Base-by-base conservation (phyloP, 2,888 invertebrate species). In the Magallana nippona region DNA sequence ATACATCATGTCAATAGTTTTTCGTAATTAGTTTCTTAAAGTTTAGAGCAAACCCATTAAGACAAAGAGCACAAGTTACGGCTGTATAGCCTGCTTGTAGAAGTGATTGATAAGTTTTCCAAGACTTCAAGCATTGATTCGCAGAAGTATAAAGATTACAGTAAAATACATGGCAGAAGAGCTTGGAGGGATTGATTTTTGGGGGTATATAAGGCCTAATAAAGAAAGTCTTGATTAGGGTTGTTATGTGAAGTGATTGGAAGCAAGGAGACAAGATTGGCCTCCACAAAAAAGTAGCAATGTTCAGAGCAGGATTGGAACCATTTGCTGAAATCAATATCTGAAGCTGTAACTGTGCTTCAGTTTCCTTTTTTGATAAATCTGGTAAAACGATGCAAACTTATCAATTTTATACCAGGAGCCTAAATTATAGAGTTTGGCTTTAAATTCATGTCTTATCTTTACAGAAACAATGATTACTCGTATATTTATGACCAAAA, bases 201-300 rank as follows among this genome's bases (percentile, higher is more conserved):
- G 71, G 71, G 71, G 71, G 32, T 32, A 32, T 13, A 60, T n/a
- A n/a, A n/a, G n/a, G 71, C 71, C 44, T 71, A 71, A 27, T 71
- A 71, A 27, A 27, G 22, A 71, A 71, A 27, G 71, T 32, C 71
- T 71, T 71, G 71, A 71, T 71, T 71, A 56, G 78, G 22, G 44
- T 11, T 78, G 55, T 55, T n/a, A 44, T 55, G 15, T 78, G 78
- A 78, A 78, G 78, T 78, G 78, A 78, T 55, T 55, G 10, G 19
- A 55, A 55, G 78, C 56, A 56, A n/a, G 55, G 57, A 22, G 56
- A 57, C 27, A 58, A 79, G 58, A 56, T 79, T 57, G 22, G 71
- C 44, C 71, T 71, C 71, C 71, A 32, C 27, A 32, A 71, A 71
- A 27, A 27, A 11, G 13, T 27, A 15, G 17, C 60, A n/a, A 10